These are phyloP conservation scores for Actinia tenebrosa DNA, from an alignment of 64 coral and sea anemone species.

Conservation along the genomic window DNA sequence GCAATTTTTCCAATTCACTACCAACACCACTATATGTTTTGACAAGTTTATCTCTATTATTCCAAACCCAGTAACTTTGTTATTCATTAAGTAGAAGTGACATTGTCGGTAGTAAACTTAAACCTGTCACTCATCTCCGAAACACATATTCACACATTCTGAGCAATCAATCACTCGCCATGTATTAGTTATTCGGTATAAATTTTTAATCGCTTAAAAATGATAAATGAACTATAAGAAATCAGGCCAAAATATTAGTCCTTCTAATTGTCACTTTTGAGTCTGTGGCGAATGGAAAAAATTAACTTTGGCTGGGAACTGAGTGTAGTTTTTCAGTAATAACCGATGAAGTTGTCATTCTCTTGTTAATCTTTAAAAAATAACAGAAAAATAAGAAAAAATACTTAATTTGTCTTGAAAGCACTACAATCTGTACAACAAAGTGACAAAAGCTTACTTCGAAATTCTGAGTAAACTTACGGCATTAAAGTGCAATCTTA, in stretches of 20 bases:
- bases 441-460: not conserved
- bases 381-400: not conserved
- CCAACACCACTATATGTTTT: not conserved
- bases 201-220: slow-evolving; percentile 5
- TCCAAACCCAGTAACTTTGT: not conserved
- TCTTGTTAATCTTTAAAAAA: not conserved
- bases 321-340: no score
- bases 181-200: not conserved
- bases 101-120: not conserved
- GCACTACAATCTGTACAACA: not conserved
- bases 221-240: not conserved
- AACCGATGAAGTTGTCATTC: no score
- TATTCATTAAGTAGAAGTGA: not conserved
- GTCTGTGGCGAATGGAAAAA: not conserved
- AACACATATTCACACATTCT: not conserved
- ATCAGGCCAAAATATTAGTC: not conserved
- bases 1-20: not conserved
- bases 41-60: not conserved
- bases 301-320: not conserved
- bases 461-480: not conserved
- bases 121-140: not conserved
- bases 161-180: not conserved
- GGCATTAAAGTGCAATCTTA: not conserved
- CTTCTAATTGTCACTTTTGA: not conserved
- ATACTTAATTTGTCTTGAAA: not conserved